phyloP scores from a whole-genome alignment of 2,797 vertebrate genomes.

The Darevskia mixta region DNA sequence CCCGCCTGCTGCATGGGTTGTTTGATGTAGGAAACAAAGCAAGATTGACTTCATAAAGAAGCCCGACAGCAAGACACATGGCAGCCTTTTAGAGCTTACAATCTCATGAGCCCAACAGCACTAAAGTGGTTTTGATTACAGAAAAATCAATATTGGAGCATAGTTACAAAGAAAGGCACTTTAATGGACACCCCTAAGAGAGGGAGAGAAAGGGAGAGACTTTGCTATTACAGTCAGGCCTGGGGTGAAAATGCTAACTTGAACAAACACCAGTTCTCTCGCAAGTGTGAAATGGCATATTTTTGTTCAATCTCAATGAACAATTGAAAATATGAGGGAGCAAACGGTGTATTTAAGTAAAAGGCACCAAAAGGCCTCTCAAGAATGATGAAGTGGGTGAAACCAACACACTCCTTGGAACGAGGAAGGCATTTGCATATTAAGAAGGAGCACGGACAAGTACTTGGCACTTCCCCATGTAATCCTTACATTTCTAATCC shows the following conservation, averaged over 20 bases:
- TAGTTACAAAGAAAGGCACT: not conserved
- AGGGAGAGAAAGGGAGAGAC: not conserved
- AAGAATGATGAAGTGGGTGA: not conserved
- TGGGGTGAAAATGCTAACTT: not conserved
- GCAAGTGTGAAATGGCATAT: not conserved
- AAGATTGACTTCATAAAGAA: not conserved
- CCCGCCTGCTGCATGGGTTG: not conserved
- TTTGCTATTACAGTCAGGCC: not conserved
- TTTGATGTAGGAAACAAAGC: conserved; percentile 15
- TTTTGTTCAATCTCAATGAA: not conserved
- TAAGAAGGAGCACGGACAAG: not conserved
- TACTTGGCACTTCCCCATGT: not conserved
- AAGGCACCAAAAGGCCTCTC: not conserved
- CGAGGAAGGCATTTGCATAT: not conserved
- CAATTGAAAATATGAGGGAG: not conserved
- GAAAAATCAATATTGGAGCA: conserved; percentile 31
- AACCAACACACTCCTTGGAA: not conserved
- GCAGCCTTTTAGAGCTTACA: conserved; percentile 3
- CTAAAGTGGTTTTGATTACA: conserved; percentile 14
- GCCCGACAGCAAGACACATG: not conserved
- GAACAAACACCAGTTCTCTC: not conserved
- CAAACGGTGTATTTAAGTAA: not conserved
- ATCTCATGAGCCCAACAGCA: conserved; percentile 6
- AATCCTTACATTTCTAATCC: not conserved
- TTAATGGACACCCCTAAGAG: not conserved